Evolutionary conservation across 2,113 vertebrate species (phyloP).

Genomic region (Gobius niger): DNA sequence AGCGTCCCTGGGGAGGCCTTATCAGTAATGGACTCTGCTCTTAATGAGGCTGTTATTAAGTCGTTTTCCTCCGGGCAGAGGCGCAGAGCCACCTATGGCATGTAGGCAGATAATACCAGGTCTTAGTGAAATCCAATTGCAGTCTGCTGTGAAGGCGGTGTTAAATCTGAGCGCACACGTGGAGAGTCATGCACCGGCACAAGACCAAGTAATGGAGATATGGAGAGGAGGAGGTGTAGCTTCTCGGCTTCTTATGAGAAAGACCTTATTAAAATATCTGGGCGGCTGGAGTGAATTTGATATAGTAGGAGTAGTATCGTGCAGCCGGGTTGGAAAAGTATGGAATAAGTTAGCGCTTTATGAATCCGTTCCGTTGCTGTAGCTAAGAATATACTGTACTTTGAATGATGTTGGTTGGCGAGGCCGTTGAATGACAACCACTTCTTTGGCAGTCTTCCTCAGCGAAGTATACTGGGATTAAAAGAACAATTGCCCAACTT

Average conservation of each 20-base stretch:
- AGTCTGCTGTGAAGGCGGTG: conserved; percentile 25
- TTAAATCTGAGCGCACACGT: conserved; percentile 22
- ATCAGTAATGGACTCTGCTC: conserved; percentile 66
- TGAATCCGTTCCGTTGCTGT: no score
- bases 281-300: neutral
- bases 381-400: no score
- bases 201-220: conserved; percentile 39
- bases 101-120: conserved; percentile 56
- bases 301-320: neutral
- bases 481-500: no score
- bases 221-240: conserved; percentile 25
- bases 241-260: conserved; percentile 11
- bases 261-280: conserved; percentile 35
- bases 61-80: conserved; percentile 57
- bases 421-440: no score
- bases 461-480: no score
- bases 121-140: conserved; percentile 49
- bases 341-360: neutral
- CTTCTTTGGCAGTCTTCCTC: no score
- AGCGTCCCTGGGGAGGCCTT: conserved; percentile 59
- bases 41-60: conserved; percentile 76
- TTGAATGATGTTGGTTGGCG: no score
- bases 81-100: conserved; percentile 57
- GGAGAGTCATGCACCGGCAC: conserved; percentile 19
- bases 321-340: neutral